A percentile compares a stretch with the other conserved stretches of the same genome.
phyloP scores from a whole-genome alignment of 2,113 vertebrate genomes.

The Phrynocephalus versicolor region DNA sequence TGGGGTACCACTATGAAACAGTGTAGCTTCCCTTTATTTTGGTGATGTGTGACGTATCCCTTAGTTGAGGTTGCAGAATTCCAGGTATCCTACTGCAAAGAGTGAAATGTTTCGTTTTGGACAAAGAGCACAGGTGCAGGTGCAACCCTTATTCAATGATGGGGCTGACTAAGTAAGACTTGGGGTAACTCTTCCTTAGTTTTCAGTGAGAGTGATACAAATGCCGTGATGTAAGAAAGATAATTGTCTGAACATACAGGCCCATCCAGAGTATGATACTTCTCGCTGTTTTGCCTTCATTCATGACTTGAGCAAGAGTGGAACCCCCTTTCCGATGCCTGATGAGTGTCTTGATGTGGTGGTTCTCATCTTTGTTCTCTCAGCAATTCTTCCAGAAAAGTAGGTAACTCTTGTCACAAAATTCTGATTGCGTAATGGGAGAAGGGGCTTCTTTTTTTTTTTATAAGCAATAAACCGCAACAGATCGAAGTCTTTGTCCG shows the following conservation, averaged over 20 bases:
- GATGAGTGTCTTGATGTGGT: constrained; percentile 85
- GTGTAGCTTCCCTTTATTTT: background rate
- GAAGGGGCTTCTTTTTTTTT: background rate
- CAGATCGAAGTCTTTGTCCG: background rate
- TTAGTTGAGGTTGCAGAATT: background rate
- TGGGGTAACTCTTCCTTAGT: background rate
- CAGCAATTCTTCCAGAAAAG: constrained; percentile 91
- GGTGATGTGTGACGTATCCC: background rate
- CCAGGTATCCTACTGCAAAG: background rate
- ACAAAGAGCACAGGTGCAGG: background rate
- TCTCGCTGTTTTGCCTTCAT: constrained; percentile 92
- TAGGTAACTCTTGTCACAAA: constrained; percentile 66
- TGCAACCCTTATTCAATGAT: background rate
- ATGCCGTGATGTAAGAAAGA: background rate
- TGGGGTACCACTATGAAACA: no score
- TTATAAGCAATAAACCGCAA: background rate
- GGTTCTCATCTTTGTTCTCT: constrained; percentile 96
- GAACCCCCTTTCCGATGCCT: constrained; percentile 83
- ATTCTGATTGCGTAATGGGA: background rate
- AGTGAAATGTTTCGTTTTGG: background rate
- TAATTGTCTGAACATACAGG: constrained; percentile 69
- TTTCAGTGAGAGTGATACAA: background rate
- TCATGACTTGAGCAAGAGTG: constrained; percentile 86
- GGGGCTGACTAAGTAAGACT: background rate
- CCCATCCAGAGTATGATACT: constrained; percentile 84